Evolutionary conservation across 2,797 vertebrate species (phyloP), one percentile per base, ranked within the genome.

Genomic region (Xiphophorus birchmanni): DNA sequence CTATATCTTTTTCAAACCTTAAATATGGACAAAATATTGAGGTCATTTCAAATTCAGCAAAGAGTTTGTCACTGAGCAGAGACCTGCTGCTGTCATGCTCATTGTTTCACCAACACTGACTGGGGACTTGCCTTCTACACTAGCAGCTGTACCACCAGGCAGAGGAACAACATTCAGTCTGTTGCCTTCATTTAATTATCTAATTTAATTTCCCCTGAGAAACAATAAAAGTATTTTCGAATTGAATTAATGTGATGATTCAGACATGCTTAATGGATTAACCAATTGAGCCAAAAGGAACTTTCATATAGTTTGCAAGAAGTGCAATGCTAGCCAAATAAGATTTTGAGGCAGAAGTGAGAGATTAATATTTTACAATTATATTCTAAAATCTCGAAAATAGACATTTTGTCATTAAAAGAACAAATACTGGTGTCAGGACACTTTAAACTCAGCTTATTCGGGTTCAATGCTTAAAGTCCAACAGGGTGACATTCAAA

Each of bases 1-100:
- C 92, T 37, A 99, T 96, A 40, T 98, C 97, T 74, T 96, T 96
- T 79, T 97, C 97, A 92, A 99, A 99, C 87, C 98, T 99, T 76
- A 78, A 56, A 82, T 54, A 0, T 74, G 13, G 0, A 76, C 11
- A 81, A 4, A 37, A 29, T 2, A 12, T 21, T 73, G 0, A 32
- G 0, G n/a, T 58, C 1, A 35, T 15, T 60, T 73, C 21, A 37
- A 67, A 67, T 21, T 40, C 3, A 37, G 15, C 15, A 29, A 5
- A 58, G 11, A 58, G 7, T 35, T 8, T 21, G 32, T 21, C 29
- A 48, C 63, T 2, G 37, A 37, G 32, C 15, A 65, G 15, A 63
- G 32, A 18, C 15, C 11, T 63, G 29, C 29, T 15, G 32, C 63
- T 65, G 60, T 47, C 47, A 47, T 17, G 47, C 15, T 47, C 47